Percentiles rank a stretch among this genome's conserved stretches.
Conservation (phyloP, 35 echinoderm and acorn worm species). For the Anneissia japonica region DNA sequence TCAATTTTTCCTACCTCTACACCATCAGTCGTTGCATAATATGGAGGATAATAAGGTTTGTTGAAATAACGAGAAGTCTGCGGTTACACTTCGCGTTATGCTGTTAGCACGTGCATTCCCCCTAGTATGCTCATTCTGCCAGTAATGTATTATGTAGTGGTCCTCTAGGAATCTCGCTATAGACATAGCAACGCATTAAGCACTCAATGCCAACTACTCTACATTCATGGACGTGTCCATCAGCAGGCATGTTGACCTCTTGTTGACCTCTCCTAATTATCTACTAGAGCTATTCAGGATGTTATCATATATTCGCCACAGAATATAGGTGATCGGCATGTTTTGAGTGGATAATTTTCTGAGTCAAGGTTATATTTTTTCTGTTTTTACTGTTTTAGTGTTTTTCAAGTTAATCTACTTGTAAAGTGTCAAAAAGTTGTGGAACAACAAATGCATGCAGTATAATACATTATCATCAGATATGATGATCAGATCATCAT, state of each 20-base stretch:
- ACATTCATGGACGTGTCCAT: background rate
- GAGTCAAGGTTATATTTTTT: background rate
- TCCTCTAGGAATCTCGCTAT: background rate
- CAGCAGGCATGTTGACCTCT: background rate
- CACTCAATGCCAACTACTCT: background rate
- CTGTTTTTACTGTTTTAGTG: no score
- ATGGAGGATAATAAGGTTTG: background rate
- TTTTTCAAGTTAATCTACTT: no score
- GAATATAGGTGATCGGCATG: background rate
- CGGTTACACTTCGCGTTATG: background rate
- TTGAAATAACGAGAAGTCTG: background rate
- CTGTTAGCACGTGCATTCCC: background rate
- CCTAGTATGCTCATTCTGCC: background rate
- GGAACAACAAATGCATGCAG: no score
- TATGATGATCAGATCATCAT: no score
- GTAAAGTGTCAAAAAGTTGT: no score
- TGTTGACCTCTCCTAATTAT: background rate
- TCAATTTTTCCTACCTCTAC: background rate
- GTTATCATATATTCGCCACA: background rate
- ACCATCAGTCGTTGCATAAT: background rate
- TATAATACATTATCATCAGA: no score
- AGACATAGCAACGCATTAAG: background rate
- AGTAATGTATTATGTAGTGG: background rate
- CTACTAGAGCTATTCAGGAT: background rate
- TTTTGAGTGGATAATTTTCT: background rate